Evolutionary conservation across 2,113 vertebrate species (phyloP), one percentile per base, ranked within the genome.

Genomic region (Ginglymostoma cirratum): DNA sequence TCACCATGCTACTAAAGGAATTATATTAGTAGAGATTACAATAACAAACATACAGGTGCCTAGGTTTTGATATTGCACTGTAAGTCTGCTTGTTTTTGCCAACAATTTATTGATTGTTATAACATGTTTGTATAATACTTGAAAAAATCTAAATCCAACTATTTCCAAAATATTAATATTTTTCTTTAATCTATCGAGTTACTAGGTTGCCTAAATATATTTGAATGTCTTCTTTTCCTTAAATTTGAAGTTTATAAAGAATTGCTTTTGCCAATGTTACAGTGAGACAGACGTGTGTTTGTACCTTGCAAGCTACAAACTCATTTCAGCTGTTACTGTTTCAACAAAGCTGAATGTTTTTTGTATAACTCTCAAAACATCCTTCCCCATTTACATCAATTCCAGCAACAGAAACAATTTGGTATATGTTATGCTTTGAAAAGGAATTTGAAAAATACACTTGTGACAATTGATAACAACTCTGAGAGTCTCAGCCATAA

Each of bases 241-340:
- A 93, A 66, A n/a, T 42, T 93, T 8, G 65, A 93, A 93, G 61
- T 93, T 93, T 42, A 21, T 15, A 93, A 93, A 93, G 61, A 92
- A 93, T 93, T 93, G 34, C 17, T 66, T 67, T 93, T 93, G 89
- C 89, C n/a, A 34, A 92, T 92, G 61, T 92, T 92, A 34, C 30
- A n/a, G 30, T 92, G 34, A 23, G 17, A 67, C 34, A 19, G 34
- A 93, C 67, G 67, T 66, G 55, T 92, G 61, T 21, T 61, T n/a
- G 89, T 21, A 92, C 66, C 65, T 92, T 92, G 55, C n/a, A 92
- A 92, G 55, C 89, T 92, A 55, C 61, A 65, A 92, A 92, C 30
- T 92, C 65, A 89, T 66, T 92, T 92, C 89, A 92, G 55, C 55
- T 92, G 52, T 89, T 61, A 89, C 86, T 61, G 89, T 65, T 92